Percentiles rank a stretch among this genome's conserved stretches.
Evolutionary conservation across 2,797 vertebrate species (phyloP).

Genomic region (Sitta carolinensis): DNA sequence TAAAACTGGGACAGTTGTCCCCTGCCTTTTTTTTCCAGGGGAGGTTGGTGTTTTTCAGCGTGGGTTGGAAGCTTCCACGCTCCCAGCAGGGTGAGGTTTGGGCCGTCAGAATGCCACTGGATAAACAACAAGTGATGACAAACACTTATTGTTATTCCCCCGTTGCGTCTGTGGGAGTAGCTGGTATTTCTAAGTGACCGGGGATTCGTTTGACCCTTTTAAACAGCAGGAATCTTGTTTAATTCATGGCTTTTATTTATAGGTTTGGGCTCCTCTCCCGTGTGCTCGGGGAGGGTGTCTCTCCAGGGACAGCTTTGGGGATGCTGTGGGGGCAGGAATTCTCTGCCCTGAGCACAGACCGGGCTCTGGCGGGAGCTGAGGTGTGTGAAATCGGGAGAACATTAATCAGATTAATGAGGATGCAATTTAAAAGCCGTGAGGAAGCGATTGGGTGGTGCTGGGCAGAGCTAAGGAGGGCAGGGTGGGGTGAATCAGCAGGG

Average conservation of each 20-base stretch:
- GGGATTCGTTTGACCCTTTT: conserved; percentile 40
- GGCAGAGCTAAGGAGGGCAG: background rate
- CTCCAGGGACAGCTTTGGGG: background rate
- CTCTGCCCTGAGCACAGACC: background rate
- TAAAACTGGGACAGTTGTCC: background rate
- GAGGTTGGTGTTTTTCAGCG: background rate
- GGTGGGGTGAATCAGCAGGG: background rate
- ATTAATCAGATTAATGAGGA: background rate
- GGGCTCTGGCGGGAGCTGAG: background rate
- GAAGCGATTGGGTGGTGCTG: background rate
- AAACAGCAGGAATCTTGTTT: conserved; percentile 31
- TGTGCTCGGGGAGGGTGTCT: background rate
- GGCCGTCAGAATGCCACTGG: background rate
- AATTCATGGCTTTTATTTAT: conserved; percentile 60
- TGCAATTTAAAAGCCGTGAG: background rate
- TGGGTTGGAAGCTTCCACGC: background rate
- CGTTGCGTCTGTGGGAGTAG: background rate
- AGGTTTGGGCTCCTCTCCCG: conserved; percentile 13
- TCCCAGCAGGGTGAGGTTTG: background rate
- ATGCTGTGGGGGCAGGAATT: background rate
- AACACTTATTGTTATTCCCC: background rate
- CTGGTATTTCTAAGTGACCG: conserved; percentile 30
- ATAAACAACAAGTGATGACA: conserved; percentile 4
- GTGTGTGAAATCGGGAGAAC: rapidly evolving
- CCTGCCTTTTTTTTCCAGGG: background rate